These are phyloP conservation scores for Mizuhopecten yessoensis DNA, from an alignment of 1,140 invertebrate genomes.

Conservation along the genomic window DNA sequence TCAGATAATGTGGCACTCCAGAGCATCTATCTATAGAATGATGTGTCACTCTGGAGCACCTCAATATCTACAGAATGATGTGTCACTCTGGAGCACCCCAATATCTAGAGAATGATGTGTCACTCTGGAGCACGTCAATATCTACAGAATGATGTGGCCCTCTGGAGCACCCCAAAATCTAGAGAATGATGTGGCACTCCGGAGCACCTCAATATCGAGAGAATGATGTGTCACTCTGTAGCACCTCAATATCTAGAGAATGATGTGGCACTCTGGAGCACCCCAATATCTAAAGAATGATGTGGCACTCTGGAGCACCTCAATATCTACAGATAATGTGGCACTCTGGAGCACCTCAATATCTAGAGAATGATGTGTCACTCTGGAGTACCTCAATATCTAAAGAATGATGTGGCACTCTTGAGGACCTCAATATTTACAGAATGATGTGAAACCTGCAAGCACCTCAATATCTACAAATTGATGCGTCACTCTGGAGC, in stretches of 20 bases:
- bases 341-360: too few species aligned
- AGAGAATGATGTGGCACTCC: background rate
- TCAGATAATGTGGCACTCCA: background rate
- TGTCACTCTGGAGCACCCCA: too few species aligned
- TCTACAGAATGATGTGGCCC: background rate
- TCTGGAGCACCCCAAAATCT: background rate
- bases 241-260: background rate
- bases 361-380: background rate
- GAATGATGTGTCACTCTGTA: background rate
- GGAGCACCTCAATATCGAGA: background rate
- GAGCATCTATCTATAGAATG: background rate
- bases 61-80: background rate
- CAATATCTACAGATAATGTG: too few species aligned
- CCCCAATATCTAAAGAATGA: background rate
- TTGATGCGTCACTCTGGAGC: too few species aligned
- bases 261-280: background rate
- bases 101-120: background rate
- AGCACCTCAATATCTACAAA: background rate
- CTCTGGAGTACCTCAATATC: background rate
- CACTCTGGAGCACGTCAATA: background rate
- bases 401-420: background rate
- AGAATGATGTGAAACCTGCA: background rate
- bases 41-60: background rate
- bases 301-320: too few species aligned
- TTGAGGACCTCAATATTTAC: too few species aligned